Percentiles rank a stretch among this genome's conserved stretches.
Evolutionary conservation across 2,113 vertebrate species (phyloP).

Genomic region (Tupaia tana): DNA sequence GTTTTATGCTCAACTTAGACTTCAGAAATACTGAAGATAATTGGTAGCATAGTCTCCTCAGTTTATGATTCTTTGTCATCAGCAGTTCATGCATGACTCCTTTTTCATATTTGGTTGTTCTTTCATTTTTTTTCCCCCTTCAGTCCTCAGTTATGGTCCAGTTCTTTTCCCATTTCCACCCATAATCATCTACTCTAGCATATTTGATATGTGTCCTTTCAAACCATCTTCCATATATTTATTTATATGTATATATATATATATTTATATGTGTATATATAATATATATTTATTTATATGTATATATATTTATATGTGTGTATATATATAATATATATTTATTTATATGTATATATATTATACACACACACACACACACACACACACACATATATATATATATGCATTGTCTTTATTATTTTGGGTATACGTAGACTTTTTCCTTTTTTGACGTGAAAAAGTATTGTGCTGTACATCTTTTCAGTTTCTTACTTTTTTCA

Average conservation of each 20-base stretch:
- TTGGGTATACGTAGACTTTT: not conserved
- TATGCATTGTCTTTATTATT: not conserved
- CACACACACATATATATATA: not conserved
- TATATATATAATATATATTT: too few species aligned
- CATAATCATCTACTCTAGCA: not conserved
- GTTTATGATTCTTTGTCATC: slow-evolving; percentile 29
- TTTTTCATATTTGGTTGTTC: slow-evolving; percentile 8
- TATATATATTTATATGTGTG: not conserved
- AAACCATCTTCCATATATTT: slow-evolving; percentile 27
- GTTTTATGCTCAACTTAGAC: slow-evolving; percentile 25
- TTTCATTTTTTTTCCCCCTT: slow-evolving; percentile 39
- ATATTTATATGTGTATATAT: not conserved
- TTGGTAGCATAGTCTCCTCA: not conserved
- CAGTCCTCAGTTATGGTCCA: slow-evolving; percentile 13
- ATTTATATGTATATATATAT: not conserved
- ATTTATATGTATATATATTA: not conserved
- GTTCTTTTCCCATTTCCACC: not conserved
- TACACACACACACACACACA: too few species aligned
- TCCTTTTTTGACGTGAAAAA: not conserved
- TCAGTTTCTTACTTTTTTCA: not conserved
- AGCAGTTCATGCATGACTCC: not conserved
- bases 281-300: slow-evolving; percentile 19
- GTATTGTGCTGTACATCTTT: not conserved
- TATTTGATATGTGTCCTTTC: not conserved
- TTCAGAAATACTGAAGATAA: slow-evolving; percentile 49